A percentile compares a stretch with the other conserved stretches of the same genome.
These are phyloP conservation scores for Chlorodrepanis virens DNA, from an alignment of 2,113 vertebrate species.

Conservation along the genomic window DNA sequence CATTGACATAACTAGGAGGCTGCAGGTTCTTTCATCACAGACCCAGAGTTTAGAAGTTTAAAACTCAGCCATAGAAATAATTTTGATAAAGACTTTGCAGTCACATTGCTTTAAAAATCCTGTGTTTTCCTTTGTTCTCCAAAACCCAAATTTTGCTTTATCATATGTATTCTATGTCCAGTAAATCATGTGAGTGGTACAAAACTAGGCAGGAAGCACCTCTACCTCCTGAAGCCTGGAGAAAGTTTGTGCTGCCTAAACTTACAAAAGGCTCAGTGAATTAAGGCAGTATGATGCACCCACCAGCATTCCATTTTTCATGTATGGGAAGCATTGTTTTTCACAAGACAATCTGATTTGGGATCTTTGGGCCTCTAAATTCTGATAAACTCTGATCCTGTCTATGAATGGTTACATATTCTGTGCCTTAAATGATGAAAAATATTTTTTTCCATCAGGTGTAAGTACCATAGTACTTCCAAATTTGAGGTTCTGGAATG, in stretches of 20 bases:
- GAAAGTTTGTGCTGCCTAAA: background rate
- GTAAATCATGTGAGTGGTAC: background rate
- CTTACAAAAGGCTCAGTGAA: background rate
- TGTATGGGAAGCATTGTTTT: background rate
- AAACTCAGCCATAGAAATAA: background rate
- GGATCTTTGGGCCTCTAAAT: background rate
- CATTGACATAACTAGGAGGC: background rate
- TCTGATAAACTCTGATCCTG: background rate
- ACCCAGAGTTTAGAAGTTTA: background rate
- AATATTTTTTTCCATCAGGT: background rate
- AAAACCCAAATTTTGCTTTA: background rate
- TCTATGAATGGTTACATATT: background rate
- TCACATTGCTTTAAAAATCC: background rate
- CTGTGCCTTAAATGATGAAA: background rate
- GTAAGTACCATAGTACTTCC: background rate
- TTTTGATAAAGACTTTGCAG: constrained; percentile 16
- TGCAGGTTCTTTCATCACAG: constrained; percentile 27
- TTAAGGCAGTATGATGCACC: background rate
- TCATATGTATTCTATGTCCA: background rate
- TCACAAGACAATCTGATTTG: background rate
- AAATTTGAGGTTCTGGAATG: background rate
- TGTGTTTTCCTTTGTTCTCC: background rate
- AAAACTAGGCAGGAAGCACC: background rate
- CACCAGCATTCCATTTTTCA: background rate
- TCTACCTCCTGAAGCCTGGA: background rate